Evolutionary conservation across 2,113 vertebrate genomes (phyloP).

Genomic region (Atherinomorus stipes): DNA sequence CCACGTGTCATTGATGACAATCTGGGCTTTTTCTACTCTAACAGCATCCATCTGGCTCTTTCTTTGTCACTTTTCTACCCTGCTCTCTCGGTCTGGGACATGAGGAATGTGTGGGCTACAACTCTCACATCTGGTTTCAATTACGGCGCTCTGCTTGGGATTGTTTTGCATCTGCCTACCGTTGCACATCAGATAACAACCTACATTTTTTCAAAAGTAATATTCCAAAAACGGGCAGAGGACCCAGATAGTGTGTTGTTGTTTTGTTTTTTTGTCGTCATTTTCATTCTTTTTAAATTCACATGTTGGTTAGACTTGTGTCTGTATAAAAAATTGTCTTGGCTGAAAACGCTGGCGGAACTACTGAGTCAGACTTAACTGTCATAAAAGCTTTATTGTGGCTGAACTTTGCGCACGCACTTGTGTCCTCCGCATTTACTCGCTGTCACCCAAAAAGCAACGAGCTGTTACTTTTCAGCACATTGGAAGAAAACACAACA

Average conservation of each 20-base stretch:
- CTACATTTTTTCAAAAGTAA: background rate
- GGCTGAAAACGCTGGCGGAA: constrained; percentile 27
- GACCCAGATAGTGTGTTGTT: background rate
- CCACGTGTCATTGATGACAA: background rate
- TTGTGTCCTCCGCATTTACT: background rate
- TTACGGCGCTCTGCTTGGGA: constrained; percentile 85
- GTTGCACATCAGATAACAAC: constrained; percentile 53
- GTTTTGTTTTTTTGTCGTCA: background rate
- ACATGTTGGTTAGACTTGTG: background rate
- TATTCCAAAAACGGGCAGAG: background rate
- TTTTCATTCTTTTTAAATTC: no score
- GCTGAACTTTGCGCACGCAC: background rate
- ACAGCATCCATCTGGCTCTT: background rate
- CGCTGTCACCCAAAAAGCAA: constrained; percentile 3
- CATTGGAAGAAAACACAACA: background rate
- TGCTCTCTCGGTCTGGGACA: constrained; percentile 41
- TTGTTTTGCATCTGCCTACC: constrained; percentile 84
- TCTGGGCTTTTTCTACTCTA: background rate
- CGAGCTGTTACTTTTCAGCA: background rate
- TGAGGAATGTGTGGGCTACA: constrained; percentile 77
- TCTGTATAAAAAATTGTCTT: background rate
- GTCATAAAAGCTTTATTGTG: constrained; percentile 42
- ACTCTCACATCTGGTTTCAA: constrained; percentile 90
- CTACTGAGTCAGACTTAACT: constrained; percentile 51
- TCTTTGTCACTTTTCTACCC: constrained; percentile 32